Percentiles rank a stretch among this genome's conserved stretches.
These are phyloP conservation scores for Actinia tenebrosa DNA, from an alignment of 64 coral and sea anemone genomes.

Conservation along the genomic window DNA sequence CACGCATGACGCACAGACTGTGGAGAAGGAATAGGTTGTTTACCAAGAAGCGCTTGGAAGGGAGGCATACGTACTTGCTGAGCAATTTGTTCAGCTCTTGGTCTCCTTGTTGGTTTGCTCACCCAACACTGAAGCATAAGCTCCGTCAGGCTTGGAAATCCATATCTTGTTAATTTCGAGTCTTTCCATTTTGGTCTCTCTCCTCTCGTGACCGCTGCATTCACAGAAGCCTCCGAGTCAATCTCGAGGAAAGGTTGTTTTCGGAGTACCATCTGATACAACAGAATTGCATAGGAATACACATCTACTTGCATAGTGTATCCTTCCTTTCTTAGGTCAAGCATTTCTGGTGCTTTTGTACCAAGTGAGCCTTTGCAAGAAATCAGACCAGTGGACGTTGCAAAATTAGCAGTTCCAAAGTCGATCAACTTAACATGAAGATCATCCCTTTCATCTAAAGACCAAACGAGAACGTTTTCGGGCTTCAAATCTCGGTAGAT, in stretches of 20 bases:
- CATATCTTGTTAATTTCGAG: slow-evolving; percentile 21
- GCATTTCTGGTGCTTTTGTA: slow-evolving; percentile 90
- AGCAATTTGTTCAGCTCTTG: slow-evolving; percentile 47
- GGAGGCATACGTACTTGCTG: slow-evolving; percentile 69
- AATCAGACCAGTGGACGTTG: slow-evolving; percentile 54
- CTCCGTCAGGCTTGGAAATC: slow-evolving; percentile 73
- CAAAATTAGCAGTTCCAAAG: slow-evolving; percentile 95
- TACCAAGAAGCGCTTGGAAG: slow-evolving; percentile 82
- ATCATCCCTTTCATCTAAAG: slow-evolving; percentile 73
- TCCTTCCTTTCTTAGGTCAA: slow-evolving; percentile 71
- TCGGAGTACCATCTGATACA: slow-evolving; percentile 74
- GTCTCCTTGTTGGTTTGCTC: slow-evolving; percentile 59
- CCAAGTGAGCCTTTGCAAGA: slow-evolving; percentile 67
- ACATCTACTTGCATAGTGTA: slow-evolving; percentile 77
- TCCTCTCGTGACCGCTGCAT: slow-evolving; percentile 53
- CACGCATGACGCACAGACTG: slow-evolving; percentile 78
- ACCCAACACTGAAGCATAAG: slow-evolving; percentile 78
- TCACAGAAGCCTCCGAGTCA: slow-evolving; percentile 39
- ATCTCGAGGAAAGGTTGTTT: slow-evolving; percentile 52
- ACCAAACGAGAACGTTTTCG: slow-evolving; percentile 95
- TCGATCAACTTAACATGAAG: slow-evolving; percentile 93
- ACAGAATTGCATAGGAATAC: slow-evolving; percentile 74
- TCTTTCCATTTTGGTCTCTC: slow-evolving; percentile 66
- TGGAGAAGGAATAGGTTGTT: slow-evolving; percentile 39
- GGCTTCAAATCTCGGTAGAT: slow-evolving; percentile 97